Evolutionary conservation across 2,113 vertebrate species (phyloP), one percentile per base, ranked within the genome.

Genomic region (Salvator merianae): DNA sequence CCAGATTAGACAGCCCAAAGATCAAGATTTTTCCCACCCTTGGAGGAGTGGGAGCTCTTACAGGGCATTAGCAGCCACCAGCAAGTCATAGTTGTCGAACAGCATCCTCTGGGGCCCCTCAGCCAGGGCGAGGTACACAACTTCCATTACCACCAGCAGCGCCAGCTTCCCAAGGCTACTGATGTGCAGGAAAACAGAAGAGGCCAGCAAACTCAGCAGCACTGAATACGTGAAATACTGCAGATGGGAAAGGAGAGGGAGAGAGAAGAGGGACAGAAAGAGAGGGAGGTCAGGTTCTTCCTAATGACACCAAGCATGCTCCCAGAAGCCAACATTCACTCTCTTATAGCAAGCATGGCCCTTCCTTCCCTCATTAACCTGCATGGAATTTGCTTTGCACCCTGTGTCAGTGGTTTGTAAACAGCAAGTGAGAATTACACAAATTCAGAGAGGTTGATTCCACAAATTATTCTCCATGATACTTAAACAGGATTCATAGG

Each of bases 111-210:
- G 97, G 63, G 98, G 97, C 75, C 98, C 98, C 95, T 98, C 97
- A 79, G 98, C 95, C 94, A 99, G 95, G 93, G 97, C 94, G 95
- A 99, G 95, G 93, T 98, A 99, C 77, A 95, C 94, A 93, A 97
- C 93, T 95, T 97, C 97, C 84, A 99, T 97, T 90, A 95, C 95
- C 93, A 98, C 95, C 97, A 97, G 97, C 92, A 99, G 97, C 76
- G 96, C 96, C 95, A 99, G 93, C 94, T 99, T 99, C 86, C 98
- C 98, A 0, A 98, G 98, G 95, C 98, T 99, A 92, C 97, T 99
- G 96, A 99, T 98, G 95, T 99, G 98, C 94, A 99, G 96, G 97
- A 99, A 99, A 93, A 99, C 97, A 2, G 98, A 98, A 94, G 98
- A 98, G 94, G 98, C 98, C 93, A 99, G 93, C 90, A 99, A 96